phyloP scores from a whole-genome alignment of 2,888 invertebrate species.

The Stenichneumon culpator region DNA sequence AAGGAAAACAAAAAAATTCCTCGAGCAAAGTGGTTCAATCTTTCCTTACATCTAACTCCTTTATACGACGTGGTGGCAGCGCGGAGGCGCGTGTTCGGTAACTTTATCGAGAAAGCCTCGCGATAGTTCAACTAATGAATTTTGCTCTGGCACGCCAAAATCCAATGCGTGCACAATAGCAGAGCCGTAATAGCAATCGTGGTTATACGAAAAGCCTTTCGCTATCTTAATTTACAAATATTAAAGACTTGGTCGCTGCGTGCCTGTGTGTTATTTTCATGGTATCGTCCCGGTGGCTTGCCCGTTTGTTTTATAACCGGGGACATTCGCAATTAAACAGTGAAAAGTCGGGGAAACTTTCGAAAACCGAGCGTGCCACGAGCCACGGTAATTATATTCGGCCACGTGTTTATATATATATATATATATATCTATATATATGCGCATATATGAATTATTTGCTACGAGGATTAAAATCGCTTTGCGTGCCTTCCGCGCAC shows the following conservation, averaged over 20 bases:
- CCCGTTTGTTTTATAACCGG: slow-evolving; percentile 49
- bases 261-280: slow-evolving; percentile 43
- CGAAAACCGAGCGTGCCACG: slow-evolving; percentile 23
- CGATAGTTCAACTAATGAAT: slow-evolving; percentile 61
- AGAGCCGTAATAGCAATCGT: slow-evolving; percentile 7
- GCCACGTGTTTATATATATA: neutral
- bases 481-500: slow-evolving; percentile 42
- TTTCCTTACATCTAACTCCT: slow-evolving; percentile 33
- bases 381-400: slow-evolving; percentile 51
- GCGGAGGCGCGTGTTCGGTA: slow-evolving; percentile 44
- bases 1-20: slow-evolving; percentile 10
- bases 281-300: neutral
- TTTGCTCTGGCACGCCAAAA: slow-evolving; percentile 40
- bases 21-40: slow-evolving; percentile 33
- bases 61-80: slow-evolving; percentile 5
- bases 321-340: slow-evolving; percentile 57
- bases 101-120: slow-evolving; percentile 60
- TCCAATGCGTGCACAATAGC: slow-evolving; percentile 17
- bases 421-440: neutral
- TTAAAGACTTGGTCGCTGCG: slow-evolving; percentile 2
- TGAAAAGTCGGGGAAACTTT: slow-evolving; percentile 63
- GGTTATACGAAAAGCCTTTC: slow-evolving; percentile 46
- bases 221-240: slow-evolving; percentile 43
- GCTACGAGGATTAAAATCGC: slow-evolving; percentile 57
- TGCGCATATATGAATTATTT: slow-evolving; percentile 11